Evolutionary conservation across 2,113 vertebrate species (phyloP), one percentile per base, ranked within the genome.

Genomic region (Sterrhoptilus dennistouni): DNA sequence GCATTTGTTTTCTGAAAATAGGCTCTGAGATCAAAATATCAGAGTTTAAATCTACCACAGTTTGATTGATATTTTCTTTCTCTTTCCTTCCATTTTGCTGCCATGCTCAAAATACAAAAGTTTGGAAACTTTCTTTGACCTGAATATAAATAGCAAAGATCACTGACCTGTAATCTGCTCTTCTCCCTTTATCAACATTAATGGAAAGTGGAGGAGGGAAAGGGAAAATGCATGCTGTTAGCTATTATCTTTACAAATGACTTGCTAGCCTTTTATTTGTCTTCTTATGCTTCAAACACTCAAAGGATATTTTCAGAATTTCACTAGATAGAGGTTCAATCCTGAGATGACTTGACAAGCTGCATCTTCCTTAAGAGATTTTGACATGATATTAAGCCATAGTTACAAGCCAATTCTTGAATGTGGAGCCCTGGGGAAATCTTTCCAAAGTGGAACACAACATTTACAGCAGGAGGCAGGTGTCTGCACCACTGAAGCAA

Each of bases 331-430:
- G 91, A 98, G 90, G 95, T 97, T 98, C 95, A 97, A 54, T 97
- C 94, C 96, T 96, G 90, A 97, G 96, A 97, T 92, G 96, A 97
- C 96, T 98, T 98, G 98, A 99, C 98, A 98, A 97, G 94, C 97
- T 98, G 96, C 95, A 98, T 98, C 98, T 98, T 99, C 98, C 98
- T 98, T 98, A 95, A 98, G 98, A 99, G 98, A 98, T 98, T 98
- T 97, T 98, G 98, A 99, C 98, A 98, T 29, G 96, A 98, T 98
- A 99, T 99, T 98, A 99, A 98, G 98, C 98, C 98, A 98, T 98
- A 98, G 98, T 99, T 99, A 99, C 98, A 98, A 99, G 98, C 97
- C 97, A 98, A 97, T 98, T 97, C 97, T 98, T 98, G 98, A 98
- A 98, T 98, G 98, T 94, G 89, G 96, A 97, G 94, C 98, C 98